Base-by-base conservation (phyloP, 2,113 vertebrate genomes). In the Marcusenius ussheri region DNA sequence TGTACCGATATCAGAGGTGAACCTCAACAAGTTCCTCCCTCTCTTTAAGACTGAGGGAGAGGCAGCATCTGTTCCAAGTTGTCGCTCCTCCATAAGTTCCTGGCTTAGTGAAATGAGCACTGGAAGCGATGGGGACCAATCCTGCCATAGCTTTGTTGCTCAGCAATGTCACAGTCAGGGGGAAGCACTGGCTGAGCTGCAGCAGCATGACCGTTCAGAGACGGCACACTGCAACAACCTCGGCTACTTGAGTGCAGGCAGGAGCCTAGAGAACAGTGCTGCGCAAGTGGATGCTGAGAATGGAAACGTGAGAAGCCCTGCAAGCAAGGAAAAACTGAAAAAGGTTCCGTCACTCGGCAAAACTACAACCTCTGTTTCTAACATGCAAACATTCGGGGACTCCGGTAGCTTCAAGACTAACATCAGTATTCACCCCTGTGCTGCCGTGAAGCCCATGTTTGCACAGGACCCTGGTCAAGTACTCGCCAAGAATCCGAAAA, bases 101-200 rank as follows among this genome's bases (percentile, higher is more conserved):
- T 99, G 98, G 98, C 94, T 98, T 91, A 99, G 98, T 1, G 97
- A 98, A 93, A 96, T 98, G 96, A 98, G 97, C 90, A 88, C 96
- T 0, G 96, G 97, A 89, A 98, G 98, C n/a, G 98, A 98, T 0
- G 97, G 96, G 0, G 98, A 99, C 42, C 97, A 97, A 91, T 97
- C 98, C 0, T 97, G 98, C 88, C 97, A 98, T 93, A 98, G 97
- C 90, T 98, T 98, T 91, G 93, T 96, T 58, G 94, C 96, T 0
- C 97, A 99, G 94, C 94, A 97, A 0, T 97, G 97, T 91, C 97
- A 98, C 24, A 97, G 97, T 80, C 97, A 98, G 0, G 96, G 97
- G 58, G 98, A 99, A 87, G 97, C 97, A 8, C 93, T 98, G 94
- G 97, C 97, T n/a, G 97, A 99, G 5, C 95, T 95, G 0, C 95